Base-by-base conservation (phyloP, 1,140 invertebrate species). In the Vollenhovia emeryi region DNA sequence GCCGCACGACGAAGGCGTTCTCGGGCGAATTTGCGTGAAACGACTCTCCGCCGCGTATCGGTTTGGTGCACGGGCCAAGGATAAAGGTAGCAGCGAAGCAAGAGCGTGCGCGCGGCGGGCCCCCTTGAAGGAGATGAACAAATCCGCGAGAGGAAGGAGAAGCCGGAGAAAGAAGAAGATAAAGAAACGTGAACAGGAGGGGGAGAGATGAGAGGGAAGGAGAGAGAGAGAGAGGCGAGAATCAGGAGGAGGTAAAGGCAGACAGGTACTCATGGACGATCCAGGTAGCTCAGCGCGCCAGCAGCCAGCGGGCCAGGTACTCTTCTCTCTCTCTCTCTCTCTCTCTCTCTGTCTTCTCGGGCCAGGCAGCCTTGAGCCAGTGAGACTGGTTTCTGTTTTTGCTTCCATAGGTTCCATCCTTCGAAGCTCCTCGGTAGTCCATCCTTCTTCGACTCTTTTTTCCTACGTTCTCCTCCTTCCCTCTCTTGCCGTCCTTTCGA, bases 341-440 rank as follows among this genome's bases (percentile, higher is more conserved):
- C n/a, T n/a, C n/a, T n/a, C n/a, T n/a, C 74, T 80, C 75, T 30
- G 18, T 48, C 60, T 59, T 64, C 75, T 11, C 33, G 43, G 86
- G 89, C 76, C 84, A 86, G 90, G 83, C 94, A 95, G 93, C 94
- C 94, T 95, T 95, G 94, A 95, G 93, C 93, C 93, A 94, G 93
- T 94, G 93, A 94, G 94, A 95, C 94, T 95, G 94, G 94, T 95
- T 95, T 95, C 94, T 95, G 94, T 95, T 95, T 95, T 95, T 95
- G 93, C 94, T 94, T 94, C 93, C 92, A 94, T 93, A 93, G 75
- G 92, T 93, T 92, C 91, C 91, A 94, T 94, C 93, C 93, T 94
- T 93, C 93, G 91, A 92, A 93, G 91, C 87, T 92, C 91, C 91
- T 92, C 93, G 90, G 91, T 92, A 92, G 93, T 92, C 88, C 91